Conservation (phyloP, 1,140 invertebrate species). For the Drosophila novamexicana region DNA sequence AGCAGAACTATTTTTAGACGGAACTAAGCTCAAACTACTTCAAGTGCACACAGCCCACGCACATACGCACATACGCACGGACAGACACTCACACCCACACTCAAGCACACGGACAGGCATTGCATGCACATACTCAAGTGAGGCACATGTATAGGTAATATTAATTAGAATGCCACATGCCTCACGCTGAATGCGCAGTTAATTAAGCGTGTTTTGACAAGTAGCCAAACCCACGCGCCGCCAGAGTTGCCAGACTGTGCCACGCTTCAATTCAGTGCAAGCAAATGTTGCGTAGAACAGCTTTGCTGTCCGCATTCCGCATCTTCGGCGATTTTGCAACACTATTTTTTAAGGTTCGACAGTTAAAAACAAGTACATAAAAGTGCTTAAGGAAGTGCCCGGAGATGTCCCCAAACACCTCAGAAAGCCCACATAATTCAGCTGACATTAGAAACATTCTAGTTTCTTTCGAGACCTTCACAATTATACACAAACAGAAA, state of each 20-base stretch:
- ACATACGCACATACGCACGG: not conserved
- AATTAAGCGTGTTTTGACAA: constrained; percentile 13
- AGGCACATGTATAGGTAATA: not conserved
- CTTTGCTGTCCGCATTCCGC: too few relatives aligned
- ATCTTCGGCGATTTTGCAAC: too few relatives aligned
- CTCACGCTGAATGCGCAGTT: not conserved
- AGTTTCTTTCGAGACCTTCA: too few relatives aligned
- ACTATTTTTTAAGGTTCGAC: too few relatives aligned
- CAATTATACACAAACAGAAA: too few relatives aligned
- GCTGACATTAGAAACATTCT: too few relatives aligned
- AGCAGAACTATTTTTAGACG: constrained; percentile 21
- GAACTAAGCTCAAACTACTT: not conserved
- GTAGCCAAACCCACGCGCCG: not conserved
- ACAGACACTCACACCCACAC: not conserved
- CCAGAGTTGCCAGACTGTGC: not conserved
- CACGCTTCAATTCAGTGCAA: not conserved
- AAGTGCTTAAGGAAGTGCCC: too few relatives aligned
- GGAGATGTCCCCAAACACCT: too few relatives aligned
- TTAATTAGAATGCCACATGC: constrained; percentile 15
- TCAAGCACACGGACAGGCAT: not conserved
- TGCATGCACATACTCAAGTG: not conserved
- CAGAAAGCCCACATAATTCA: too few relatives aligned
- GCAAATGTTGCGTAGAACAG: too few relatives aligned
- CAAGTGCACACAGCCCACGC: too few relatives aligned
- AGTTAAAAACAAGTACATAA: too few relatives aligned